Base-by-base conservation (phyloP, 2,113 vertebrate species). In the Datnioides undecimradiatus region DNA sequence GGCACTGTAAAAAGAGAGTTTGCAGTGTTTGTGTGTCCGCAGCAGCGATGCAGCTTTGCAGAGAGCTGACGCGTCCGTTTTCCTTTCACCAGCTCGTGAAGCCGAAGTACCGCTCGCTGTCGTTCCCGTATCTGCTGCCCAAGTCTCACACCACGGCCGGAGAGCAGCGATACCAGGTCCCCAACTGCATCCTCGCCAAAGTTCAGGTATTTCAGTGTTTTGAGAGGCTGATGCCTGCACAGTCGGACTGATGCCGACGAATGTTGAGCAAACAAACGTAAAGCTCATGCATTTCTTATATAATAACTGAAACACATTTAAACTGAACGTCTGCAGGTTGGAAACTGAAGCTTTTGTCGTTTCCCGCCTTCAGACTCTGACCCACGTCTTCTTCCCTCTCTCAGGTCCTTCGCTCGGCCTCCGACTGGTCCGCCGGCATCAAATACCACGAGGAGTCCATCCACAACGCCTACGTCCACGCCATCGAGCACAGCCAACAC, bases 381-480 rank as follows among this genome's bases (percentile, higher is more conserved):
- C n/a, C 6, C 2, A 0, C 46, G 0, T 45, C 29, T 31, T 5
- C 2, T 21, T 17, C 49, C 36, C 54, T 1, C 49, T 40, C 54
- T 1, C 82, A 99, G 98, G 92, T 99, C 81, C 92, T 99, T 48
- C 96, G 98, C 33, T 99, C 98, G 1, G 95, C 97, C 31, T 93
- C 95, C 1, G 98, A 99, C 68, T 99, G 98, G 98, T 99, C 98
- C 0, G 98, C 97, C 0, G 98, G 98, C 45, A 99, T 99, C 70
- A 99, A 99, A 55, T 95, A 98, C 91, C 96, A 97, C 0, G 98
- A 99, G 88, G 97, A 98, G 78, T 99, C 98, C 75, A 99, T 99
- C 93, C 97, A 99, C 79, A 84, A 89, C 0, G 98, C 98, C 45
- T 99, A 99, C 0, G 0, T 96, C 73, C 57, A 90, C 0, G 93